These are phyloP conservation scores for Acropora tenuis DNA, from an alignment of 64 coral and sea anemone genomes.

Conservation along the genomic window DNA sequence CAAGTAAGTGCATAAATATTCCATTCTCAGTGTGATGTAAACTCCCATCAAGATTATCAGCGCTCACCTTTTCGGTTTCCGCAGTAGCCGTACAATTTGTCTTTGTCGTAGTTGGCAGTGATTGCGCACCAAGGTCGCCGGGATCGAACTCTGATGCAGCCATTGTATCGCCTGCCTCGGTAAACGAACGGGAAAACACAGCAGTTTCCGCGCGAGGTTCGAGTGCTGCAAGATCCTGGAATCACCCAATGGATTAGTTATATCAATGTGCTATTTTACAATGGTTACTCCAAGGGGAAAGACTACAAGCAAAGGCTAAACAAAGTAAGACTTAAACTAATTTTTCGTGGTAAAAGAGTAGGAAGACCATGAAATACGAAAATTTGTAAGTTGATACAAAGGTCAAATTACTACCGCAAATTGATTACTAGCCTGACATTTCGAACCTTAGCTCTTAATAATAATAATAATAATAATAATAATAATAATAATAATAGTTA, in stretches of 20 bases:
- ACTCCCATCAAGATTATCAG: not conserved
- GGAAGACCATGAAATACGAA: too few relatives aligned
- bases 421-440: too few relatives aligned
- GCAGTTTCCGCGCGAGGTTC: slow-evolving; percentile 38
- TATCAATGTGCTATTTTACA: not conserved
- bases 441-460: too few relatives aligned
- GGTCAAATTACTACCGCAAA: too few relatives aligned
- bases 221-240: slow-evolving; percentile 18
- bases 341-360: too few relatives aligned
- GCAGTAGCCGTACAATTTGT: slow-evolving; percentile 65
- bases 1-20: not conserved
- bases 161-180: slow-evolving; percentile 20
- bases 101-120: slow-evolving; percentile 61
- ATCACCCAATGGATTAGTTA: not conserved
- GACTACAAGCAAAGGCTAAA: not conserved
- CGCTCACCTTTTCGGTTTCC: not conserved
- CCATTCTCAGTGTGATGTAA: too few relatives aligned
- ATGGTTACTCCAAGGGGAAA: not conserved
- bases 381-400: too few relatives aligned
- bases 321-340: too few relatives aligned
- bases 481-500: too few relatives aligned
- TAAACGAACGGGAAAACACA: slow-evolving; percentile 72
- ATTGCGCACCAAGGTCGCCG: slow-evolving; percentile 53
- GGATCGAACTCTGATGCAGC: slow-evolving; percentile 26
- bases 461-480: too few relatives aligned